These are phyloP conservation scores for Mongoloraphidia duomilia DNA, from an alignment of 2,888 invertebrate genomes.

Conservation along the genomic window DNA sequence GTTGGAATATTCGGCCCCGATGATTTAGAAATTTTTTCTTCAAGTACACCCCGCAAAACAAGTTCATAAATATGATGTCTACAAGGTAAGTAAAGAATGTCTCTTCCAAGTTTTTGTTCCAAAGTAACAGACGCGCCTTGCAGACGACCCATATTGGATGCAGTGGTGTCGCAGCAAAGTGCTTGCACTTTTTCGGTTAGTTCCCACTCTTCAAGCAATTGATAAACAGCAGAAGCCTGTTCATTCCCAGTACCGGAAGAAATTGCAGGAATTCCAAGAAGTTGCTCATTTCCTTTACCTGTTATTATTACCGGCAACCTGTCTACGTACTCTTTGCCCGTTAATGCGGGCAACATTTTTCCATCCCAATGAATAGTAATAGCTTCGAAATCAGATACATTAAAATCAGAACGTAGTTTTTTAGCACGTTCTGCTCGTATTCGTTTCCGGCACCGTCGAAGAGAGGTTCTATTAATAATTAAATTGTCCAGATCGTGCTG, in stretches of 20 bases:
- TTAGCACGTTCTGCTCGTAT: slow-evolving; percentile 10
- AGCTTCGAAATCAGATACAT: slow-evolving; percentile 9
- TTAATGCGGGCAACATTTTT: slow-evolving; percentile 15
- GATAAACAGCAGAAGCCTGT: slow-evolving; percentile 11
- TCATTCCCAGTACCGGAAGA: slow-evolving; percentile 10
- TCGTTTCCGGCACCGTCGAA: slow-evolving; percentile 11
- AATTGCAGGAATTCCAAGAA: slow-evolving; percentile 15
- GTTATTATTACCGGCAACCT: slow-evolving; percentile 16
- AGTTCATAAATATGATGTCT: slow-evolving; percentile 3
- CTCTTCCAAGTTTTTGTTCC: background rate
- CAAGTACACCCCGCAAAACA: slow-evolving; percentile 5
- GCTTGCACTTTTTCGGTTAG: slow-evolving; percentile 13
- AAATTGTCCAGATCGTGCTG: slow-evolving; percentile 8
- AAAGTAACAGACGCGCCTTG: too few relatives aligned
- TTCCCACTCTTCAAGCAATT: slow-evolving; percentile 3
- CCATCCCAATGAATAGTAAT: slow-evolving; percentile 18
- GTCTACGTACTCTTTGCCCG: slow-evolving; percentile 13
- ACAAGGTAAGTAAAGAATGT: background rate
- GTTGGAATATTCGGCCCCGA: slow-evolving; percentile 13
- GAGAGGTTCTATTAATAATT: slow-evolving; percentile 11
- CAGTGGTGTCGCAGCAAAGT: slow-evolving; percentile 16
- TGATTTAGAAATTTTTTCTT: slow-evolving; percentile 8
- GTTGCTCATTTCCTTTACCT: slow-evolving; percentile 14
- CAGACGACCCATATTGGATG: slow-evolving; percentile 13
- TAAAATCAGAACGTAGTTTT: slow-evolving; percentile 11